Evolutionary conservation across 2,113 vertebrate genomes (phyloP).

Genomic region (Oryzias javanicus): DNA sequence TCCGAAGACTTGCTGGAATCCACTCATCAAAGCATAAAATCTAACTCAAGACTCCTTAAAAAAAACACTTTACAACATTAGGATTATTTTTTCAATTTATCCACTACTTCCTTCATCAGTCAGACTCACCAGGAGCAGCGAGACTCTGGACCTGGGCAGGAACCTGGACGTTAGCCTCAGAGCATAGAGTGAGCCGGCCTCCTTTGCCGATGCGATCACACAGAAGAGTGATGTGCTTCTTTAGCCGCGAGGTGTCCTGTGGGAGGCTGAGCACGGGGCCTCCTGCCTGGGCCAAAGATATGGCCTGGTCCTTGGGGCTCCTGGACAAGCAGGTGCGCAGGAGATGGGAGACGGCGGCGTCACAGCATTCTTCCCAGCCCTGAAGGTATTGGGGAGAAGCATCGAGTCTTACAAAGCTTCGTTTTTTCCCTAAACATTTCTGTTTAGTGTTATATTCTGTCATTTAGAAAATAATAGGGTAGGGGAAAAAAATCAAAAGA

Average conservation of each 20-base stretch:
- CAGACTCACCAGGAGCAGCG: slow-evolving; percentile 81
- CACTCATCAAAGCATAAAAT: too few species aligned
- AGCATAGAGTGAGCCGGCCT: slow-evolving; percentile 84
- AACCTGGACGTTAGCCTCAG: slow-evolving; percentile 72
- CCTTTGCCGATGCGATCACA: slow-evolving; percentile 93
- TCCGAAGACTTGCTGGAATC: too few species aligned
- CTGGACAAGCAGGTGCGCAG: slow-evolving; percentile 90
- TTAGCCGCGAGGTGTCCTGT: slow-evolving; percentile 85
- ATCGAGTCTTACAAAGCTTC: too few species aligned
- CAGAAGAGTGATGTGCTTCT: slow-evolving; percentile 91
- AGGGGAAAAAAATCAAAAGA: too few species aligned
- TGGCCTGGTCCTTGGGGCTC: slow-evolving; percentile 90
- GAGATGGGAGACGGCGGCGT: slow-evolving; percentile 88
- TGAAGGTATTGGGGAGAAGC: slow-evolving; percentile 44
- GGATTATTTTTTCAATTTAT: not conserved
- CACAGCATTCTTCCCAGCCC: slow-evolving; percentile 98
- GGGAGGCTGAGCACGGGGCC: slow-evolving; percentile 80
- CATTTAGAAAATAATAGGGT: too few species aligned
- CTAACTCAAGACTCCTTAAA: not conserved
- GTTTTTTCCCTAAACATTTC: not conserved
- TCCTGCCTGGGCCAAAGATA: slow-evolving; percentile 74
- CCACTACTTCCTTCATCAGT: not conserved
- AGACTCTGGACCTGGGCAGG: slow-evolving; percentile 66
- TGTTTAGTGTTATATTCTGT: too few species aligned
- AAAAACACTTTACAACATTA: not conserved